Evolutionary conservation across 2,888 invertebrate genomes (phyloP), one percentile per base, ranked within the genome.

Genomic region (Auanema freiburgensis): DNA sequence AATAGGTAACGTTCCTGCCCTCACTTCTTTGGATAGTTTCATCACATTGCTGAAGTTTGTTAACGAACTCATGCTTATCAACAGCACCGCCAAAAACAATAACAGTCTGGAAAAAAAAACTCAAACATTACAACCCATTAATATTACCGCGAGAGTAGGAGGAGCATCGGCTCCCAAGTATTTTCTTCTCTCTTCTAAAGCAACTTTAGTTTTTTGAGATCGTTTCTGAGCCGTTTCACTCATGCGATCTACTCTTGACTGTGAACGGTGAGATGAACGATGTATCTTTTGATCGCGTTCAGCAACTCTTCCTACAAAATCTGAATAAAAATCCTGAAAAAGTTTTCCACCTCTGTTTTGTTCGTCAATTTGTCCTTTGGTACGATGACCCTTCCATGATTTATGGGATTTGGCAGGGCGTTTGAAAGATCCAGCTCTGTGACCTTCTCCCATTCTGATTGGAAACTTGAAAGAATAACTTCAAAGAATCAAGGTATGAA

Each of bases 321-420:
- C 8, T 5, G 4, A 46, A 16, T 18, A 5, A 46, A 10, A 3
- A 5, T 46, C 46, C 5, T 6, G 46, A 5, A 46, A 18, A 5
- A 46, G 21, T 46, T 41, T 16, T 25, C 41, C 44, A 67, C 77
- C 77, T 65, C 72, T 60, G 55, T 65, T 70, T 12, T 71, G 70
- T 42, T 66, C 44, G 8, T 64, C 67, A 24, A 83, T 88, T 23
- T 91, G 89, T 11, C 94, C 90, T 87, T 97, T 96, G 21, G 92
- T 93, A 40, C 91, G 89, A 86, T 97, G 95, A 71, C 91, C 89
- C 4, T 73, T 73, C 71, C 92, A 92, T 70, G 91, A 90, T 86
- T 96, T 97, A 84, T 97, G 97, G 50, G 88, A 79, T 85, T 98
- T 98, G 84, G 97, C 97, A 67, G 90, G 88, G 86, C 96, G 95